These are phyloP conservation scores for Anolis sagrei DNA, from an alignment of 2,113 vertebrate species.

Conservation along the genomic window DNA sequence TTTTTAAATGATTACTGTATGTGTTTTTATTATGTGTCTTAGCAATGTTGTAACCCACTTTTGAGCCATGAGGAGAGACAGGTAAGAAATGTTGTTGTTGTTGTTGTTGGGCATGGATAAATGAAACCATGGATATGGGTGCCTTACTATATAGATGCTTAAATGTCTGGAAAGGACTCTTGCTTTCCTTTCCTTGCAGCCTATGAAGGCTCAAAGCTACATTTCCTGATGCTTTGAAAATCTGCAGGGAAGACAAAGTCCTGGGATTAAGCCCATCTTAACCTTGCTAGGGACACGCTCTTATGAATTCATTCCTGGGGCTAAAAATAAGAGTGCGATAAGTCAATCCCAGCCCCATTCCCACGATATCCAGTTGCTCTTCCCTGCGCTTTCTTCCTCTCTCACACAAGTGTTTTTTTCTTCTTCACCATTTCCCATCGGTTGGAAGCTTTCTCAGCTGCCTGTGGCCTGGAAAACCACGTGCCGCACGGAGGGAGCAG, in stretches of 20 bases:
- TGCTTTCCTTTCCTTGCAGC: not conserved
- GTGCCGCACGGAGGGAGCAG: slow-evolving; percentile 10
- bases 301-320: slow-evolving; percentile 40
- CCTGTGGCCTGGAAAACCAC: slow-evolving; percentile 59
- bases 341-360: slow-evolving; percentile 64
- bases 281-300: not conserved
- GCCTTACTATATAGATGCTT: not conserved
- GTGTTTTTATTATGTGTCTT: too few species aligned
- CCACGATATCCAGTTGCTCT: slow-evolving; percentile 64
- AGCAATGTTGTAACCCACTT: too few species aligned
- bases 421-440: slow-evolving; percentile 70
- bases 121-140: too few species aligned
- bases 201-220: slow-evolving; percentile 21
- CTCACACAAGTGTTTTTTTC: slow-evolving; percentile 36
- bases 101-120: too few species aligned
- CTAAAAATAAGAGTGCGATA: slow-evolving; percentile 68
- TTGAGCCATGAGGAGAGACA: too few species aligned
- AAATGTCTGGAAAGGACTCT: too few species aligned
- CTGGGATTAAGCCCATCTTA: slow-evolving; percentile 61
- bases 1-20: too few species aligned
- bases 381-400: slow-evolving; percentile 33
- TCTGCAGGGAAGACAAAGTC: not conserved
- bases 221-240: slow-evolving; percentile 39
- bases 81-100: too few species aligned
- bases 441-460: slow-evolving; percentile 68